phyloP scores from a whole-genome alignment of 1,140 invertebrate genomes.

The Cotesia typhae region DNA sequence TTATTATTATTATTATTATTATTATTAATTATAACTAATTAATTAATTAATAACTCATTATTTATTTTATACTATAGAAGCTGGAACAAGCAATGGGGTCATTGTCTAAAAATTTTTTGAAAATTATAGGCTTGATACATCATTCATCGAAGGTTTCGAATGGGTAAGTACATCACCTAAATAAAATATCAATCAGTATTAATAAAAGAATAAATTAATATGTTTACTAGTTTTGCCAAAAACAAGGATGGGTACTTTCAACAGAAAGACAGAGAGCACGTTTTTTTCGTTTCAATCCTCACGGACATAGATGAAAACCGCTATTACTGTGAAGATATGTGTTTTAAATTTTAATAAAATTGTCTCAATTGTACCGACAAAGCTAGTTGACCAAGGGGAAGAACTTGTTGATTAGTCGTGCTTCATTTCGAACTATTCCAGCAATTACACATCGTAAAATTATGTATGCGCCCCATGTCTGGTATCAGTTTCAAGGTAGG shows the following conservation, averaged over 20 bases:
- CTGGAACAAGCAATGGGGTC: too few species aligned
- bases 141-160: conserved; percentile 95
- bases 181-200: too few species aligned
- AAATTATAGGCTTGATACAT: too few species aligned
- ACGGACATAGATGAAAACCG: conserved; percentile 88
- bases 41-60: too few species aligned
- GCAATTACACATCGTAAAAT: conserved; percentile 87
- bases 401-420: conserved; percentile 71
- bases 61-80: too few species aligned
- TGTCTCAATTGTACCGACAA: too few species aligned
- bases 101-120: too few species aligned
- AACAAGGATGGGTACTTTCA: conserved; percentile 94
- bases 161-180: conserved; percentile 72
- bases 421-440: conserved; percentile 69
- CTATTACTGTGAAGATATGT: conserved; percentile 96
- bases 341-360: conserved; percentile 67
- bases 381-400: conserved; percentile 81
- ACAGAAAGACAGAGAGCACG: too few species aligned
- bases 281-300: conserved; percentile 93
- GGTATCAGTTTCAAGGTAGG: conserved; percentile 91
- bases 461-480: conserved; percentile 99
- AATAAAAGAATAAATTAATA: conserved; percentile 21
- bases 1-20: conserved; percentile 14
- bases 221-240: conserved; percentile 90
- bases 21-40: neutral